Conservation (phyloP, 2,797 vertebrate species). For the Gambelia wislizenii region DNA sequence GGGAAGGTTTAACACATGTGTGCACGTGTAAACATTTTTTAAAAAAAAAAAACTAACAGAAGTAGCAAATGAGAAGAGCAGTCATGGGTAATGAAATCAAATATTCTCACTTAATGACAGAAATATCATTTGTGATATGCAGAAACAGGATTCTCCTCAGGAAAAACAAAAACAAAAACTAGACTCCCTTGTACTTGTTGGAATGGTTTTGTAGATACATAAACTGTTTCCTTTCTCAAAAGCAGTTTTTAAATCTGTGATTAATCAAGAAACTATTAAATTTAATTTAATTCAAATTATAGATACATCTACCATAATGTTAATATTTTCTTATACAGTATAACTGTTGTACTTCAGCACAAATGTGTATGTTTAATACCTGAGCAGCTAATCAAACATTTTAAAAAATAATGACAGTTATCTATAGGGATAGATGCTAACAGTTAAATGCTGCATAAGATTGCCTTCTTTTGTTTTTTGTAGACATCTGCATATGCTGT, state of each 20-base stretch:
- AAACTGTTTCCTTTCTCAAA: background rate
- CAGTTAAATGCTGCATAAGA: background rate
- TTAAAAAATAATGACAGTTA: background rate
- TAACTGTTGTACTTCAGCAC: background rate
- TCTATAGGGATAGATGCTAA: background rate
- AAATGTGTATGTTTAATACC: background rate
- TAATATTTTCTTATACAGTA: background rate
- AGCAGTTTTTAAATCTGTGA: background rate
- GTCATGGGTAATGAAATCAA: background rate
- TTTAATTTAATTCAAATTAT: background rate
- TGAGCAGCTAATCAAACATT: background rate
- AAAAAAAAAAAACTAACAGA: background rate
- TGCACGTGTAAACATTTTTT: no score
- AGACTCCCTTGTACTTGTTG: background rate
- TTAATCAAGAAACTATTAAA: background rate
- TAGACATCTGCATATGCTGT: slow-evolving; percentile 60
- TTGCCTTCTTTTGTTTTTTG: slow-evolving; percentile 5
- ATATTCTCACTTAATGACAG: background rate
- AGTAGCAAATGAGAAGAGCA: background rate
- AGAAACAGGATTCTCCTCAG: background rate
- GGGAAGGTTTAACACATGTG: background rate
- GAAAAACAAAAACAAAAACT: background rate
- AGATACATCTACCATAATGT: background rate
- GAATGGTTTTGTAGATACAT: background rate
- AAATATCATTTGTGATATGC: background rate